Evolutionary conservation across 2,888 invertebrate genomes (phyloP), one percentile per base, ranked within the genome.

Genomic region (Rotaria magnacalcarata): DNA sequence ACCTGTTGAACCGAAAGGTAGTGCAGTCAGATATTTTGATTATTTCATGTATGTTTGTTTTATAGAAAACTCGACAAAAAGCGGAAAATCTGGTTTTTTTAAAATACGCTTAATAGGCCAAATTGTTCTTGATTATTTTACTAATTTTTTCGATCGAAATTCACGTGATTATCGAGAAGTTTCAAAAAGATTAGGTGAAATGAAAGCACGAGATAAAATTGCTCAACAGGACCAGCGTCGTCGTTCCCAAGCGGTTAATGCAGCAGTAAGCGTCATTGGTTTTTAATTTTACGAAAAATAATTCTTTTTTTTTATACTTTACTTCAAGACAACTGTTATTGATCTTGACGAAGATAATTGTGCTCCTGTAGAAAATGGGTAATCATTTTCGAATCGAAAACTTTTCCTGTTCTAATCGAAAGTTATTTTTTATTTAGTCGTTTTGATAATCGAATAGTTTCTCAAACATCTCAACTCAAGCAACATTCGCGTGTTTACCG

Each of bases 121-220:
- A 16, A 80, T 87, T 89, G 90, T 93, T 11, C 93, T 97, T 90
- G 94, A 96, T 85, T 95, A 95, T 43, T 90, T 95, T 85, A 96
- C 96, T 4, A 93, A 93, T 86, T 93, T 94, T 89, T 92, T 97
- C 87, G 96, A 97, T 92, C 93, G 93, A 89, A 94, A 95, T 89
- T 98, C 98, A 0, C 93, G 95, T 86, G 97, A 98, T 91, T 97
- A 97, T 91, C 93, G 98, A 89, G 96, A 96, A 90, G 96, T 99
- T 0, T 95, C 97, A 47, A 94, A 94, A 88, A 95, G 96, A 54
- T 93, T 99, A 86, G 94, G 94, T 0, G 93, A 87, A 84, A 84
- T 85, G 67, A 87, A 87, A 84, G 41, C 56, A 27, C n/a, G 24
- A 60, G 80, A 80, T 24, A 47, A 47, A 80, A n/a, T n/a, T 80